Conservation (phyloP, 1,140 invertebrate species). For the Cotesia glomerata region DNA sequence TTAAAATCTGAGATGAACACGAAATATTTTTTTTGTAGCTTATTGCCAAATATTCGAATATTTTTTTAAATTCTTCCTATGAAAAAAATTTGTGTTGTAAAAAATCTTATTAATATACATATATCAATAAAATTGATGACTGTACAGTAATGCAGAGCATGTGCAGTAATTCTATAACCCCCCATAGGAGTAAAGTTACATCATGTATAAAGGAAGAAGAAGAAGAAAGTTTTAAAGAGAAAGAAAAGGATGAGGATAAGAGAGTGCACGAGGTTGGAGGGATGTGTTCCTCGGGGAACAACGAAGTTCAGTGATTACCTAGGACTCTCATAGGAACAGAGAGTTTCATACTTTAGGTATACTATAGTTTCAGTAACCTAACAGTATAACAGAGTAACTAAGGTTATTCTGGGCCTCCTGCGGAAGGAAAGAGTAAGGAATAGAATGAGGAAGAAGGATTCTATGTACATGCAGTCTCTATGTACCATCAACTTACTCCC, state of each 20-base stretch:
- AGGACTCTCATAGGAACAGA: conserved; percentile 59
- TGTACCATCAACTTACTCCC: conserved; percentile 37
- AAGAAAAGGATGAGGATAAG: conserved; percentile 12
- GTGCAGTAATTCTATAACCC: background rate
- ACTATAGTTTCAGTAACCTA: conserved; percentile 53
- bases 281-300: conserved; percentile 54
- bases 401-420: conserved; percentile 52
- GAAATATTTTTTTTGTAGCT: background rate
- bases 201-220: background rate
- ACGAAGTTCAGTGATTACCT: conserved; percentile 64
- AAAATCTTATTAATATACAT: too few species aligned
- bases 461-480: background rate
- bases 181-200: conserved; percentile 28
- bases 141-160: background rate
- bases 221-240: conserved; percentile 2
- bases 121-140: background rate
- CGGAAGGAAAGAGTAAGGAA: conserved; percentile 31
- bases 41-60: too few species aligned
- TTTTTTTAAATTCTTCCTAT: too few species aligned
- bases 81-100: too few species aligned
- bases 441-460: conserved; percentile 11
- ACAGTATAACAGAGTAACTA: conserved; percentile 61
- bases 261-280: conserved; percentile 30
- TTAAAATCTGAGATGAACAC: background rate
- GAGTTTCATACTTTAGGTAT: conserved; percentile 61